Conservation (phyloP, 2,888 invertebrate species). For the Sinhomidia bicolor region DNA sequence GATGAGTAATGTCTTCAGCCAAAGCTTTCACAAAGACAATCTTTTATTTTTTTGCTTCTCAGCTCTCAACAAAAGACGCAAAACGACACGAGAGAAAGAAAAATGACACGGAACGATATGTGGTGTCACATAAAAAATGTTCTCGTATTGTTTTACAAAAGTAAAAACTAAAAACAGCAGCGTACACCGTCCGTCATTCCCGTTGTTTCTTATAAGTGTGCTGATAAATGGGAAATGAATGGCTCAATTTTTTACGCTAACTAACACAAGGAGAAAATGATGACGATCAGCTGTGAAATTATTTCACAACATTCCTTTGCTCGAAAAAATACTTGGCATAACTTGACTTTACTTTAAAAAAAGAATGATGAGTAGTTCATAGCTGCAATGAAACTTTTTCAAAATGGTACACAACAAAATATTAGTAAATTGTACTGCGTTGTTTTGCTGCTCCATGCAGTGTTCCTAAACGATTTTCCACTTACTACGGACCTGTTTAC, state of each 20-base stretch:
- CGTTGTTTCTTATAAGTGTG: constrained; percentile 9
- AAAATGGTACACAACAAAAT: no score
- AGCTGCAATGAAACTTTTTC: background rate
- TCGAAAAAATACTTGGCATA: constrained; percentile 36
- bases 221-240: constrained; percentile 39
- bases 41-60: background rate
- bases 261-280: background rate
- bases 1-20: constrained; percentile 12
- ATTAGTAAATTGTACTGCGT: no score
- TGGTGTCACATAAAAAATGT: constrained; percentile 49
- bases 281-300: constrained; percentile 61
- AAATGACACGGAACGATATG: constrained; percentile 52
- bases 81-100: constrained; percentile 42
- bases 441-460: no score
- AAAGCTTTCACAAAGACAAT: background rate
- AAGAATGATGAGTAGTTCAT: constrained; percentile 22
- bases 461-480: no score
- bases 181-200: background rate
- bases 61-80: constrained; percentile 6
- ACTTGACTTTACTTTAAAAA: background rate
- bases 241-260: constrained; percentile 41
- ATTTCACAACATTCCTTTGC: constrained; percentile 60
- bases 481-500: no score
- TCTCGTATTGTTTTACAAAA: constrained; percentile 38
- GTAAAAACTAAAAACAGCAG: background rate